Percentiles rank a stretch among this genome's conserved stretches.
These are phyloP conservation scores for Zapus hudsonius DNA, from an alignment of 2,113 vertebrate species.

Conservation along the genomic window DNA sequence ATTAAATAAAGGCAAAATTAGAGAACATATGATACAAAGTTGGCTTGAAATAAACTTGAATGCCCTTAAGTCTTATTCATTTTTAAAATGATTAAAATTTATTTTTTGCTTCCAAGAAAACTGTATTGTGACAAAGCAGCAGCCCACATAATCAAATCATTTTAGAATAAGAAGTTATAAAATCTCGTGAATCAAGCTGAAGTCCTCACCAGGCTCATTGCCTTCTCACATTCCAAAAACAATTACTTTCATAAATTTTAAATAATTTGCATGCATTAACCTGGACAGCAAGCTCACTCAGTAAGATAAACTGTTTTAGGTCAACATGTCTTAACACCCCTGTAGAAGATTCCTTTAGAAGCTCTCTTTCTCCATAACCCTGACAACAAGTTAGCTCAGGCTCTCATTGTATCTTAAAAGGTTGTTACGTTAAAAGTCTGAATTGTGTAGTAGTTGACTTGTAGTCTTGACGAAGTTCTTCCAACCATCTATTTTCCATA, in stretches of 20 bases:
- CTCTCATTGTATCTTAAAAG: not conserved
- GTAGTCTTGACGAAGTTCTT: not conserved
- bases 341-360: not conserved
- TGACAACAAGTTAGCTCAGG: not conserved
- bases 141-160: slow-evolving; percentile 47
- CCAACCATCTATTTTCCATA: not conserved
- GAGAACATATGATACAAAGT: not conserved
- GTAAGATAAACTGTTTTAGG: not conserved
- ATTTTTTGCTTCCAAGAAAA: slow-evolving; percentile 48
- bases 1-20: slow-evolving; percentile 35
- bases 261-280: slow-evolving; percentile 21
- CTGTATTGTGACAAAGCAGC: slow-evolving; percentile 60
- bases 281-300: not conserved
- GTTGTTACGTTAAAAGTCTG: not conserved
- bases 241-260: slow-evolving; percentile 31
- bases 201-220: not conserved
- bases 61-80: slow-evolving; percentile 23
- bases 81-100: slow-evolving; percentile 49
- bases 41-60: slow-evolving; percentile 39
- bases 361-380: not conserved
- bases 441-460: not conserved
- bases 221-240: not conserved
- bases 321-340: not conserved
- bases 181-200: not conserved
- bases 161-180: slow-evolving; percentile 52